phyloP scores from a whole-genome alignment of 2,797 vertebrate species.

The Spatula clypeata region DNA sequence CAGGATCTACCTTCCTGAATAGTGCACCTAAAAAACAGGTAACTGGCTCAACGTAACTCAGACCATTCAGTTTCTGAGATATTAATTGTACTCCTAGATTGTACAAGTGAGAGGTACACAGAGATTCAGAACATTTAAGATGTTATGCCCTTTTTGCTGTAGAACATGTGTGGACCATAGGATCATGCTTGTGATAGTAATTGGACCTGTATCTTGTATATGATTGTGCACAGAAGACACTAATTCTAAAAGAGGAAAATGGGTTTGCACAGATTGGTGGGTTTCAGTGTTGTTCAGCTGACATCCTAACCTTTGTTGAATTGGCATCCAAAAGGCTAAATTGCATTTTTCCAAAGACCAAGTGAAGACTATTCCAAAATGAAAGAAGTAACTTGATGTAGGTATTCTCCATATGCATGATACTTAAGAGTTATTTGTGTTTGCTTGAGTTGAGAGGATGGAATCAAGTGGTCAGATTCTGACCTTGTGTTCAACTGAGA shows the following conservation, averaged over 20 bases:
- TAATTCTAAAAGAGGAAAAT: neutral
- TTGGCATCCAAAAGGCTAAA: neutral
- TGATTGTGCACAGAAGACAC: neutral
- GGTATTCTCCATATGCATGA: neutral
- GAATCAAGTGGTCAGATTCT: neutral
- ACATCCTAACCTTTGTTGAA: neutral
- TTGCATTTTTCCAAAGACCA: neutral
- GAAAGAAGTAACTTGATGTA: neutral
- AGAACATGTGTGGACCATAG: neutral
- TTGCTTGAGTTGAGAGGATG: neutral
- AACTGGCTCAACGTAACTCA: neutral
- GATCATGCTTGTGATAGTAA: neutral
- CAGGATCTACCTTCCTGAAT: neutral
- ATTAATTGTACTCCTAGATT: neutral
- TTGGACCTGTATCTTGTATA: fast-evolving
- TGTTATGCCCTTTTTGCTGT: neutral
- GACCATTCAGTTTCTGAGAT: neutral
- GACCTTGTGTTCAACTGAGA: neutral
- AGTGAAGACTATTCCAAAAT: neutral
- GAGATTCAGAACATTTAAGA: neutral
- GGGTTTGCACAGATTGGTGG: neutral
- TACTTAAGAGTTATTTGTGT: neutral
- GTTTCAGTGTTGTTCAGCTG: neutral
- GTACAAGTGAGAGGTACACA: neutral
- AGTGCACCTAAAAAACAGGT: neutral